Evolutionary conservation across 2,888 invertebrate species (phyloP), one percentile per base, ranked within the genome.

Genomic region (Metellina segmentata): DNA sequence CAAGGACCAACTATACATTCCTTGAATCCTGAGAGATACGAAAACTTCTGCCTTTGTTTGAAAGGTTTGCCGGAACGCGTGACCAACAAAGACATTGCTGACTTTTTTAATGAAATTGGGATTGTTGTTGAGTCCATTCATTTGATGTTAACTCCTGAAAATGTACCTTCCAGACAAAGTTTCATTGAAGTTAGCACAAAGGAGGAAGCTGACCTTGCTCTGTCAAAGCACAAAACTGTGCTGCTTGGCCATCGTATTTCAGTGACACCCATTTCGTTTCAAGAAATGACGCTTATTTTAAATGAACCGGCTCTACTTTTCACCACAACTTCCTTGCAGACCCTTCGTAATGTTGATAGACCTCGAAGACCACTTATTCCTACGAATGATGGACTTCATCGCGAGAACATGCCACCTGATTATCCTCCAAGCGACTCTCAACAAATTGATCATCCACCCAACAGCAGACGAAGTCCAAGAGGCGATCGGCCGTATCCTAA

Each of bases 141-240:
- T 94, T 96, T 98, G 48, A 96, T 98, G 95, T 95, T 96, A 77
- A 97, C 97, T 94, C 95, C 96, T 13, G 96, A 96, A 92, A 97
- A 97, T 0, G 96, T 96, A 94, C 97, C 97, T 0, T 96, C 97
- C 0, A 98, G 98, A 0, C 97, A 98, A 94, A 98, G 98, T 81
- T 98, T 97, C 95, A 97, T 98, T 94, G 98, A 98, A 94, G 98
- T 99, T 94, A 95, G 96, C 19, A 96, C 96, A 49, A 94, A 95
- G 0, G 96, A 96, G 77, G 97, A 98, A 94, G 97, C 97, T 2
- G 95, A 96, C 34, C 95, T 96, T 93, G 97, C 97, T 0, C 95
- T 96, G 0, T 95, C 96, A 9, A 97, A 97, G 94, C 96, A 97
- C 93, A 94, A 95, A 7, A 94, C 94, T 53, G 93, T 94, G 79